phyloP scores from a whole-genome alignment of 2,888 invertebrate species.

The Eubasilissa splendida region DNA sequence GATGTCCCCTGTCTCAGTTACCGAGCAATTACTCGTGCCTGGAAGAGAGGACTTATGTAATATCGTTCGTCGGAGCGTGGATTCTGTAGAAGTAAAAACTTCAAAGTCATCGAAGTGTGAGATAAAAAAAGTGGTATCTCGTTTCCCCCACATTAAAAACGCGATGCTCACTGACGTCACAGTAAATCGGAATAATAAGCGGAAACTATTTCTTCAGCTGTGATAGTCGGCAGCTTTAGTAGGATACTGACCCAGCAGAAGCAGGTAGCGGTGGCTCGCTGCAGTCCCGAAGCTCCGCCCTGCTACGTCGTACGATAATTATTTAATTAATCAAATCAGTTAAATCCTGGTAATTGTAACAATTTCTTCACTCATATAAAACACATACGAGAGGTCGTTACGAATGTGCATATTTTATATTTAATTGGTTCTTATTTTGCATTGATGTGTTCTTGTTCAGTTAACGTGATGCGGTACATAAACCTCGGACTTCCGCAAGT shows the following conservation, averaged over 20 bases:
- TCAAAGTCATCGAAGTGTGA: constrained; percentile 27
- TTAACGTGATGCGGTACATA: constrained; percentile 37
- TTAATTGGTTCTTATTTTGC: constrained; percentile 41
- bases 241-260: constrained; percentile 16
- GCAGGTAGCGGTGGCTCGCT: neutral
- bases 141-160: constrained; percentile 16
- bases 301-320: neutral
- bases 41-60: no score
- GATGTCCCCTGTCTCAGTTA: no score
- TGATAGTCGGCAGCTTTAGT: constrained; percentile 1
- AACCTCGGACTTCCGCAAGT: constrained; percentile 35
- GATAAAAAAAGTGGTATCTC: constrained; percentile 12
- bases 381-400: constrained; percentile 15
- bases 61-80: neutral
- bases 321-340: constrained; percentile 7
- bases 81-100: constrained; percentile 8
- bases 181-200: constrained; percentile 23
- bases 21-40: no score
- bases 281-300: constrained; percentile 3
- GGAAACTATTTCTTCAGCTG: constrained; percentile 12
- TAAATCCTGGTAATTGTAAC: constrained; percentile 2
- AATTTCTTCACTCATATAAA: constrained; percentile 30
- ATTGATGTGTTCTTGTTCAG: constrained; percentile 10
- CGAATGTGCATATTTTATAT: constrained; percentile 37
- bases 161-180: neutral